Percentiles rank a stretch among this genome's conserved stretches.
Conservation (phyloP, 1,140 invertebrate species). For the Formica selysi region DNA sequence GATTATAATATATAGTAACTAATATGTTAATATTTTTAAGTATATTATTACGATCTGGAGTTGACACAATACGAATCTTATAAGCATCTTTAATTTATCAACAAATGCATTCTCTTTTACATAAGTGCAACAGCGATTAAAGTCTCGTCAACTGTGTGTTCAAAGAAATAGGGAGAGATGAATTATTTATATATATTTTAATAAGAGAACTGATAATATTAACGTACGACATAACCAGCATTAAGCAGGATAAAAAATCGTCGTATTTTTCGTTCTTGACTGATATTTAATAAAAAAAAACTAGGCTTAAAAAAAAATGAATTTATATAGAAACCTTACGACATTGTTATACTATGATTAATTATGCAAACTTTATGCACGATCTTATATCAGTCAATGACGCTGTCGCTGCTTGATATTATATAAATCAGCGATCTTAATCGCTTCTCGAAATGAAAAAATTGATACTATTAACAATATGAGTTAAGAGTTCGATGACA, state of each 20-base stretch:
- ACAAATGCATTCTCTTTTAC: not conserved
- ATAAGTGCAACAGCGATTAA: not conserved
- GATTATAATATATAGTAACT: conserved; percentile 2
- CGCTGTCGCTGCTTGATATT: not conserved
- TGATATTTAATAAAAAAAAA: not conserved
- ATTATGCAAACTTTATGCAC: not conserved
- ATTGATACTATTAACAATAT: not conserved
- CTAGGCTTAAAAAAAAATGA: no score
- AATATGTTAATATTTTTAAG: not conserved
- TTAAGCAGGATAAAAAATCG: conserved; percentile 1
- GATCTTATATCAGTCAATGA: not conserved
- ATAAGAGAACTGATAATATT: not conserved
- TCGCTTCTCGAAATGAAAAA: not conserved
- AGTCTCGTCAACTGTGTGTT: not conserved
- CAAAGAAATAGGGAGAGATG: no score
- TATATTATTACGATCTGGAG: not conserved
- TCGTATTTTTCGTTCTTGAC: not conserved
- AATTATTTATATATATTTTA: conserved; percentile 32
- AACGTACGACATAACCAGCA: not conserved
- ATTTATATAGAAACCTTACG: no score
- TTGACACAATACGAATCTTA: not conserved
- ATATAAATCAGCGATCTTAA: not conserved
- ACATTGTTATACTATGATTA: not conserved
- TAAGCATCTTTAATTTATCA: not conserved
- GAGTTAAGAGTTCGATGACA: not conserved